Conservation (phyloP, 2,797 vertebrate genomes). For the Crypturellus tataupa region DNA sequence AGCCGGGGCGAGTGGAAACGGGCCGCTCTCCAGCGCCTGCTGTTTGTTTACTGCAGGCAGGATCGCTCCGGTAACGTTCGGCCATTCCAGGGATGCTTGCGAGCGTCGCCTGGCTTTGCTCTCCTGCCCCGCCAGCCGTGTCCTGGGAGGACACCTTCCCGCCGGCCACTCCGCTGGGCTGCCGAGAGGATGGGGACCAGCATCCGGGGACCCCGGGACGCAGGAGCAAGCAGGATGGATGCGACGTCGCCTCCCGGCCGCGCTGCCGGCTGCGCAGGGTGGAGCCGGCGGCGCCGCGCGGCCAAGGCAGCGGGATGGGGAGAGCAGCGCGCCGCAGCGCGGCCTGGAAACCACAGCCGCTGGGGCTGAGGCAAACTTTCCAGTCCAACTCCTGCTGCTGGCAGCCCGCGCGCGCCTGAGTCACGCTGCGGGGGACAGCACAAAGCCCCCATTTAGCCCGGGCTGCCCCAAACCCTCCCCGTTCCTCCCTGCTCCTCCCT, state of each 20-base stretch:
- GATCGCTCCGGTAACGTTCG: conserved; percentile 28
- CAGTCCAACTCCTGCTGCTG: conserved; percentile 57
- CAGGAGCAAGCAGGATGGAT: background rate
- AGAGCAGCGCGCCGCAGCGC: too few species aligned
- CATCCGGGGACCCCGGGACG: background rate
- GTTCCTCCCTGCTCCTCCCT: background rate
- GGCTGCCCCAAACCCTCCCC: conserved; percentile 23
- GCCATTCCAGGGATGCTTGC: background rate
- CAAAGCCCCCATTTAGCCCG: conserved; percentile 75
- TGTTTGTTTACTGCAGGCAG: conserved; percentile 37
- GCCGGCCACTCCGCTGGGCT: too few species aligned
- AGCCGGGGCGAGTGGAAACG: background rate
- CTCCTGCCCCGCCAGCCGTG: background rate
- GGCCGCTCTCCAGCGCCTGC: background rate
- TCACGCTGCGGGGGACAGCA: conserved; percentile 50
- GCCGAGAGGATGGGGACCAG: background rate
- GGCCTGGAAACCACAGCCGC: conserved; percentile 58
- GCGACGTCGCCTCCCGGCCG: too few species aligned
- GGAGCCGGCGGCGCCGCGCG: conserved; percentile 58
- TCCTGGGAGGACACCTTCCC: background rate
- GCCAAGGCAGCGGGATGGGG: background rate
- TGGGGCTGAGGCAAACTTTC: conserved; percentile 69
- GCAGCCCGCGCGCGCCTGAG: conserved; percentile 53
- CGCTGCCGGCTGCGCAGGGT: conserved; percentile 4
- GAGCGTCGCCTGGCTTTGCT: background rate